Base-by-base conservation (phyloP, 2,113 vertebrate genomes). In the Scomber japonicus region DNA sequence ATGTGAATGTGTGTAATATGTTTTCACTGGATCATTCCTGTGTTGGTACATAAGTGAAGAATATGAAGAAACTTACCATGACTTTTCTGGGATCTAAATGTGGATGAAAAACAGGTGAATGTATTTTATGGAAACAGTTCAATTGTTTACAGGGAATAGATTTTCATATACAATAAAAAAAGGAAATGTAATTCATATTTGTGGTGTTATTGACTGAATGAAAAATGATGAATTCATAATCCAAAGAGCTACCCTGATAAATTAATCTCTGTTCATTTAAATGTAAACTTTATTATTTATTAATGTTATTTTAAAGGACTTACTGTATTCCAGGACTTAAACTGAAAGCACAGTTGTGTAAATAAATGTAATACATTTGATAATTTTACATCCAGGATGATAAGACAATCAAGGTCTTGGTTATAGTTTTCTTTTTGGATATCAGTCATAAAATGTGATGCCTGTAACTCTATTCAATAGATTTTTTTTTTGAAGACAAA, bases 21-120 rank as follows among this genome's bases (percentile, higher is more conserved):
- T 79, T 82, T 67, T 64, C 9, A 76, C 45, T 71, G n/a, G 14
- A 54, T 56, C 63, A 82, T 87, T 79, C 81, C 78, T 63, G 30
- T 62, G 3, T 81, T 44, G 44, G n/a, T 17, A 48, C 11, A 40
- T 66, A 17, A 2, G 55, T 40, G 17, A 21, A 21, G 21, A 21
- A 21, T 48, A 19, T 66, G 16, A 70, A 65, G 12, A 75, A 67
- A 30, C 21, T 1, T 14, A 6, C 11, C 3, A 30, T 53, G 17
- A 66, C 6, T 35, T 21, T 76, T 85, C 82, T 6, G 55, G 66
- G 53, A 65, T 69, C 30, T 44, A 51, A 46, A 54, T 68, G 8
- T 84, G 51, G 48, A 5, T 40, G 6, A n/a, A 53, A 53, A 63
- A 75, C 14, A 64, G 45, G 44, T 40, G 24, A 66, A 70, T 78